Percentiles rank a stretch among this genome's conserved stretches.
Evolutionary conservation across 2,797 vertebrate genomes (phyloP).

Genomic region (Sternotherus odoratus): DNA sequence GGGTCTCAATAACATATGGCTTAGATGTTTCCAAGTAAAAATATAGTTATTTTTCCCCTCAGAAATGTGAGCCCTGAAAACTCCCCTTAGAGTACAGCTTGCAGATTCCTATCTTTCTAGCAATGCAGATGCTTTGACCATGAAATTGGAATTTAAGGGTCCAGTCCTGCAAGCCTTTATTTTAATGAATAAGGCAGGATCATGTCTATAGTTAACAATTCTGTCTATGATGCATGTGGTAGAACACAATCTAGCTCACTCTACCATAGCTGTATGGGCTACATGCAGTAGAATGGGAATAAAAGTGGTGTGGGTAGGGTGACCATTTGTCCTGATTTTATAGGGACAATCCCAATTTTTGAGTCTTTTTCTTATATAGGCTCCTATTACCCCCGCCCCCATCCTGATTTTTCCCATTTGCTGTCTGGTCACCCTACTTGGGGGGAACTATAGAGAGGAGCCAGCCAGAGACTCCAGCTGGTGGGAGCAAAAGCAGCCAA

Average conservation of each 20-base stretch:
- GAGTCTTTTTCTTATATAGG: no score
- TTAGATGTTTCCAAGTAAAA: background rate
- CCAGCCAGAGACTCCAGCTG: background rate
- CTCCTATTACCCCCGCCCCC: no score
- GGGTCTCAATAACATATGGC: background rate
- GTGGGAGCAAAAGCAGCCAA: background rate
- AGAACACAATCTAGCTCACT: background rate
- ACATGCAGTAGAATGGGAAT: fast-evolving
- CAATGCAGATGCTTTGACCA: background rate
- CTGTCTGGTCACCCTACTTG: background rate
- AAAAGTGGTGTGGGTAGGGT: background rate
- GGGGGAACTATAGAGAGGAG: background rate
- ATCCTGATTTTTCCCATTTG: no score
- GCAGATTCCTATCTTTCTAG: fast-evolving
- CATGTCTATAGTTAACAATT: background rate
- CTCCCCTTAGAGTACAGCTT: background rate
- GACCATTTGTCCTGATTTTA: no score
- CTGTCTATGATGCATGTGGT: background rate
- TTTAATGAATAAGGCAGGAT: background rate
- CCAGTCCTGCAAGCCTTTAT: background rate
- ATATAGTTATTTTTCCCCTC: background rate
- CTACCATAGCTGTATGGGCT: background rate
- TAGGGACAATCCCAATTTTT: no score
- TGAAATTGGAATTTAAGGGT: background rate
- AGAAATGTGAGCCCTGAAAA: background rate